Percentiles rank a stretch among this genome's conserved stretches.
These are phyloP conservation scores for Caenorhabditis inopinata DNA, from an alignment of 1,140 invertebrate species.

Conservation along the genomic window DNA sequence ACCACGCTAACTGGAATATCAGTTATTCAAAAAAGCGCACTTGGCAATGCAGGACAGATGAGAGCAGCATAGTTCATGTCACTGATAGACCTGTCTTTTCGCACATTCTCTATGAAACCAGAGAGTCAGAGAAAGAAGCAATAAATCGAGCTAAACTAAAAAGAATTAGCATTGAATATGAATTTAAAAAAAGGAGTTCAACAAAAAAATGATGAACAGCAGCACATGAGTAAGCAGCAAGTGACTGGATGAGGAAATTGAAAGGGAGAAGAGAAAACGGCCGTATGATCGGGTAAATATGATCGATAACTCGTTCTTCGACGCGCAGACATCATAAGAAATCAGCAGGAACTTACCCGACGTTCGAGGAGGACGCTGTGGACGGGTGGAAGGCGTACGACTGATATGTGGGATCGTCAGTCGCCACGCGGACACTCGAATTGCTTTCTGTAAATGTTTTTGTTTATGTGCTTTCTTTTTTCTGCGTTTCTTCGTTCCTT, in stretches of 20 bases:
- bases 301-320: neutral
- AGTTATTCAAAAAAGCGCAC: too few relatives aligned
- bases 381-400: slow-evolving; percentile 14
- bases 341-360: neutral
- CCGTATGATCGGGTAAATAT: slow-evolving; percentile 6
- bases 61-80: too few relatives aligned
- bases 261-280: slow-evolving; percentile 16
- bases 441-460: neutral
- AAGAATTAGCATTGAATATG: too few relatives aligned
- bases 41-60: too few relatives aligned
- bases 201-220: neutral
- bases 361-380: neutral
- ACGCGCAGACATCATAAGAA: slow-evolving; percentile 15
- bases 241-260: neutral
- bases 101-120: too few relatives aligned
- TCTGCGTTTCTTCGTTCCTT: neutral
- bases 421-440: slow-evolving; percentile 15
- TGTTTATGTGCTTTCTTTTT: neutral
- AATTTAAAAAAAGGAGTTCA: neutral
- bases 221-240: too few relatives aligned
- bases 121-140: too few relatives aligned
- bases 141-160: too few relatives aligned
- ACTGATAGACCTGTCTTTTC: too few relatives aligned
- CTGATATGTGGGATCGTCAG: slow-evolving; percentile 7
- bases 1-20: too few relatives aligned